Conservation (phyloP, 2,113 vertebrate species). For the Indri indri region DNA sequence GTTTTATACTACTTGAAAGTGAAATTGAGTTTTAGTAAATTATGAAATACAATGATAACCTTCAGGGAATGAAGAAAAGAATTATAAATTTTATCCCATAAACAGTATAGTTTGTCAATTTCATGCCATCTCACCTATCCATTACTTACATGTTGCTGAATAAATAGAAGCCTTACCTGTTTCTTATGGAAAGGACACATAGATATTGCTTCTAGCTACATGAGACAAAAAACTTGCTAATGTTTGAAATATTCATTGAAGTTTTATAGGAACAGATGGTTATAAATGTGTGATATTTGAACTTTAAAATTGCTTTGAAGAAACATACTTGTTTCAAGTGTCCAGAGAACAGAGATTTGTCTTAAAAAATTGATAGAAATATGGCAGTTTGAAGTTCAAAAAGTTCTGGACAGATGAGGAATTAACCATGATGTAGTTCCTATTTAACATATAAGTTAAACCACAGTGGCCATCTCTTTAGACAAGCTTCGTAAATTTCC, state of each 20-base stretch:
- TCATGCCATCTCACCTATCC: background rate
- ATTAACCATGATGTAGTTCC: constrained; percentile 46
- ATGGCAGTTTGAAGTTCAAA: constrained; percentile 52
- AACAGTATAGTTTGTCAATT: background rate
- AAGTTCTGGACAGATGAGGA: constrained; percentile 43
- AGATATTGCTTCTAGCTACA: constrained; percentile 52
- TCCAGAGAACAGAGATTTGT: constrained; percentile 51
- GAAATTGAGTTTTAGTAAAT: constrained; percentile 34
- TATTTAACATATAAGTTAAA: constrained; percentile 56
- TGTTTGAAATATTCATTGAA: constrained; percentile 66
- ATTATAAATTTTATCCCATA: background rate
- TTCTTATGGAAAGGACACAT: background rate
- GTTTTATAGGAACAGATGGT: constrained; percentile 52
- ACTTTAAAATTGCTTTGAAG: constrained; percentile 71
- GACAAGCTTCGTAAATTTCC: constrained; percentile 72
- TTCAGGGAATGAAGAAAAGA: constrained; percentile 44
- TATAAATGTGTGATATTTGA: constrained; percentile 71
- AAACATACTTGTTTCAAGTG: constrained; percentile 57
- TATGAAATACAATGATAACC: constrained; percentile 24
- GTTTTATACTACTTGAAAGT: constrained; percentile 21
- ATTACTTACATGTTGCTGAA: background rate
- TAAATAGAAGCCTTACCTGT: background rate
- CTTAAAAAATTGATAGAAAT: constrained; percentile 61
- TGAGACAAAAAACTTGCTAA: constrained; percentile 47
- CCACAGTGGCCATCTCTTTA: constrained; percentile 52